Evolutionary conservation across 2,113 vertebrate genomes (phyloP).

Genomic region (Equus przewalskii): DNA sequence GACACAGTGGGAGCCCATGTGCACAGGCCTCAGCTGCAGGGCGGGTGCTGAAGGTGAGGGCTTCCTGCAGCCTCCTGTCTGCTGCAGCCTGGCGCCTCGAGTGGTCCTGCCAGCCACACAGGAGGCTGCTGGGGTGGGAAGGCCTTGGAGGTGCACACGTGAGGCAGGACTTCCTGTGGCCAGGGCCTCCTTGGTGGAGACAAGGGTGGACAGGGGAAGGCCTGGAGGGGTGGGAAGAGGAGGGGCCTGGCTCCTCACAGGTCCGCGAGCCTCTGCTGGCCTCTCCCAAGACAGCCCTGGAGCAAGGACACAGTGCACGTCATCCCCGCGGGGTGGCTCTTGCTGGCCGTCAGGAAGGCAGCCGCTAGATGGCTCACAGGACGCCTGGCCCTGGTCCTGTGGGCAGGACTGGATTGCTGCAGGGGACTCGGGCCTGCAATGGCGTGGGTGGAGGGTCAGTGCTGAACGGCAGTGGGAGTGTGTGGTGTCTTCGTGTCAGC

Average conservation of each 20-base stretch:
- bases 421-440: background rate
- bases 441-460: background rate
- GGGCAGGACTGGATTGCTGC: background rate
- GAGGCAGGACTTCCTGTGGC: background rate
- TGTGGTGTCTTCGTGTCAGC: background rate
- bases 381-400: background rate
- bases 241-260: background rate
- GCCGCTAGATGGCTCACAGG: background rate
- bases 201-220: background rate
- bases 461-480: no score
- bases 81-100: background rate
- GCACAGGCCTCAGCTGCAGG: background rate
- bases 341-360: background rate
- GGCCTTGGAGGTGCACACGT: background rate
- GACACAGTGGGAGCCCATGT: fast-evolving
- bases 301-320: fast-evolving
- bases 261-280: background rate
- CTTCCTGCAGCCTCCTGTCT: background rate
- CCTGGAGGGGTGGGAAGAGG: background rate
- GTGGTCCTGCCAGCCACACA: background rate
- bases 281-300: background rate
- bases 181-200: background rate
- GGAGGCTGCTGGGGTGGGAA: background rate
- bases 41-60: fast-evolving
- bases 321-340: fast-evolving